Base-by-base conservation (phyloP, 1,140 invertebrate species). In the Drosophila navojoa region DNA sequence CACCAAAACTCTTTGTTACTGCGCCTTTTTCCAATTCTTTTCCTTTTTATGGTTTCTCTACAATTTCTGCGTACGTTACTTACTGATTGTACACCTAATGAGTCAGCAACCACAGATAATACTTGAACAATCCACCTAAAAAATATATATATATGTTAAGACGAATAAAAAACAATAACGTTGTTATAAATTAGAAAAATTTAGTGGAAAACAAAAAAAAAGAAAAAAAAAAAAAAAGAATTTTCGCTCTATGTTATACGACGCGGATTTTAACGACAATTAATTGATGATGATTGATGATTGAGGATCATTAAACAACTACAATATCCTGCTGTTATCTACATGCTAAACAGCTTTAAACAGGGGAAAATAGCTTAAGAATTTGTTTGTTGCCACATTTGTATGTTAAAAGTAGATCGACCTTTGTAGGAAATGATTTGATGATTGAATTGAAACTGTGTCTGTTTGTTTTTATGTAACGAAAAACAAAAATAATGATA, bases 61-160 rank as follows among this genome's bases (percentile, higher is more conserved):
- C 57, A 29, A 40, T 35, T 38, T 69, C 38, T 63, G 40, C n/a
- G 45, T 57, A 53, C 57, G 16, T 60, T 60, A 49, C 25, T 61
- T 77, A 63, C 61, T 64, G 42, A 63, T 70, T 74, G 59, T 55
- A 70, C 64, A 63, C 64, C 66, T 13, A 45, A 38, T 57, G 53
- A 61, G 55, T 19, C 44, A 40, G 40, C 52, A 45, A 15, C 49
- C 64, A 63, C 71, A 59, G 54, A 60, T 35, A 55, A 58, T 67
- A 67, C 71, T 11, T 19, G 44, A 70, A 70, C 66, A 64, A 55
- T 44, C 27, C 45, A 38, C 15, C 62, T 49, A 13, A 54, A 38
- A 27, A 11, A 7, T 25, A 52, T 35, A 22, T 22, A n/a, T n/a
- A n/a, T 22, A 53, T 53, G 13, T 15, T 4, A 61, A 62, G 11